A percentile compares a stretch with the other conserved stretches of the same genome.
Evolutionary conservation across 2,113 vertebrate species (phyloP).

Genomic region (Anguilla japonica): DNA sequence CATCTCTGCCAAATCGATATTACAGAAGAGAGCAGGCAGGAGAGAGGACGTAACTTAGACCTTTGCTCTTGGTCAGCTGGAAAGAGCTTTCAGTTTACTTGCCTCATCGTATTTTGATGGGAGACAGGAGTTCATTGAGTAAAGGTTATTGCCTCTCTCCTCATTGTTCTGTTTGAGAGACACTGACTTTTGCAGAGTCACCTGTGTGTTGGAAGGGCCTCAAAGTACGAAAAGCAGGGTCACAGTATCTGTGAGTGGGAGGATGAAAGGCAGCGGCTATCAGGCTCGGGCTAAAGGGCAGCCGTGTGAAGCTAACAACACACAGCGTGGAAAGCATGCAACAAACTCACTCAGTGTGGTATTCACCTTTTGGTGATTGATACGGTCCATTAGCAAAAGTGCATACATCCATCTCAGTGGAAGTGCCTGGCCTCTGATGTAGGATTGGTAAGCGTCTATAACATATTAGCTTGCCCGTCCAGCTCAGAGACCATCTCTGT

Average conservation of each 20-base stretch:
- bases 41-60: not conserved
- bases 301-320: not conserved
- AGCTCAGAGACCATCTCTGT: not conserved
- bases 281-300: slow-evolving; percentile 2
- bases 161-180: slow-evolving; percentile 12
- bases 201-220: not conserved
- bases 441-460: not conserved
- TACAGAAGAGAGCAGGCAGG: not conserved
- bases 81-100: slow-evolving; percentile 4
- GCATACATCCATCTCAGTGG: not conserved
- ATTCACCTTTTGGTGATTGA: not conserved
- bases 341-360: not conserved
- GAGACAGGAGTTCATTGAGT: slow-evolving; percentile 5
- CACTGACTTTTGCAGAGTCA: slow-evolving; percentile 14
- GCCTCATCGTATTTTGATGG: slow-evolving; percentile 3
- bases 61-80: not conserved
- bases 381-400: not conserved
- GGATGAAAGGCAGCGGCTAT: slow-evolving; percentile 23
- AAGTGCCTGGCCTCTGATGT: not conserved
- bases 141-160: slow-evolving; percentile 17
- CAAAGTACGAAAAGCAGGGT: not conserved
- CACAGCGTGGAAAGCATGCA: not conserved
- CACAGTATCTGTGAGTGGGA: slow-evolving; percentile 17
- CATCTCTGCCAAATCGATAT: not conserved
- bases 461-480: not conserved